These are phyloP conservation scores for Limnothrissa miodon DNA, from an alignment of 2,113 vertebrate species.

Conservation along the genomic window DNA sequence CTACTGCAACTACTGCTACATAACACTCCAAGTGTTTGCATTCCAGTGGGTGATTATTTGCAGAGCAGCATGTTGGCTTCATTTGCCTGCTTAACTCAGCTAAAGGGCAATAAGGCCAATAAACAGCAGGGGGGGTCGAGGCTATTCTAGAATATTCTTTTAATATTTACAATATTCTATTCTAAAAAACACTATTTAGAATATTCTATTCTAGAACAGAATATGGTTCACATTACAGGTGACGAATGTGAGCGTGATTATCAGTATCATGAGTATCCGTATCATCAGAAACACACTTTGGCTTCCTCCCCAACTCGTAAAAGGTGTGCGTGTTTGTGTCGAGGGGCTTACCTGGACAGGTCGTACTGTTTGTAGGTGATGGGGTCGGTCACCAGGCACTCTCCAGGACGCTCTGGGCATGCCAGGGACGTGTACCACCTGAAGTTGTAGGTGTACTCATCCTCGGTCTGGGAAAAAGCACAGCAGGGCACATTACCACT, in stretches of 20 bases:
- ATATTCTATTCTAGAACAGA: background rate
- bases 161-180: too few species aligned
- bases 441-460: slow-evolving; percentile 89
- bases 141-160: too few species aligned
- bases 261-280: background rate
- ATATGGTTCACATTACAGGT: too few species aligned
- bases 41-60: too few species aligned
- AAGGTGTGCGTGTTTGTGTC: background rate
- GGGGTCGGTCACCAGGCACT: slow-evolving; percentile 86
- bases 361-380: slow-evolving; percentile 85
- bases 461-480: slow-evolving; percentile 74
- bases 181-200: too few species aligned
- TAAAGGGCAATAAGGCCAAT: background rate
- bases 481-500: background rate
- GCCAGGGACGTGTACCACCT: slow-evolving; percentile 93
- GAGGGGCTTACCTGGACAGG: slow-evolving; percentile 81
- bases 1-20: too few species aligned
- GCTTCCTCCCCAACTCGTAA: background rate
- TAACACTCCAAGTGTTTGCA: background rate
- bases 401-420: slow-evolving; percentile 84
- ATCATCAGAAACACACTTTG: background rate
- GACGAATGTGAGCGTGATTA: background rate
- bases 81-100: background rate
- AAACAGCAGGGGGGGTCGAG: background rate
- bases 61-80: background rate